A percentile compares a stretch with the other conserved stretches of the same genome.
These are phyloP conservation scores for Jacana jacana DNA, from an alignment of 2,113 vertebrate genomes.

Conservation along the genomic window DNA sequence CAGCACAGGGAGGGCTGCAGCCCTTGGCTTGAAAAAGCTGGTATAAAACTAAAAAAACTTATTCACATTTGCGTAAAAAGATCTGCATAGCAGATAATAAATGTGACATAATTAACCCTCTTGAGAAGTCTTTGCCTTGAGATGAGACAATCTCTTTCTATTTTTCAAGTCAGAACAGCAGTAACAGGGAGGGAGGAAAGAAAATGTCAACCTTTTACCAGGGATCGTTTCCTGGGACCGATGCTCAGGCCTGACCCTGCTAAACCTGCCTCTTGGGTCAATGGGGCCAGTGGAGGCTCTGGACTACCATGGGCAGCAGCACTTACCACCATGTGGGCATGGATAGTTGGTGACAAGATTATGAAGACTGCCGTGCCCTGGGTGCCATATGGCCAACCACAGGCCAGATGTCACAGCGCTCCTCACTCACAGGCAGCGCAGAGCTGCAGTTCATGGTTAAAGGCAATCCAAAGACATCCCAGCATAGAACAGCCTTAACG, in stretches of 20 bases:
- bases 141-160: constrained; percentile 2
- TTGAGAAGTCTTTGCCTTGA: constrained; percentile 27
- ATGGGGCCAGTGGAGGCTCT: fast-evolving
- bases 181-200: background rate
- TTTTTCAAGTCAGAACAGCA: constrained; percentile 23
- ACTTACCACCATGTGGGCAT: background rate
- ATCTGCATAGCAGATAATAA: constrained; percentile 5
- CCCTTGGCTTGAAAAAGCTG: background rate
- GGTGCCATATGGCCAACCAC: fast-evolving
- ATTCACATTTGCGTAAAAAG: background rate
- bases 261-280: background rate
- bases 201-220: background rate
- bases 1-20: background rate
- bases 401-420: background rate
- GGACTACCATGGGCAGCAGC: fast-evolving
- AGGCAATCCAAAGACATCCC: background rate
- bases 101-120: constrained; percentile 33
- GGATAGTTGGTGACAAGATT: background rate
- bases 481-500: background rate
- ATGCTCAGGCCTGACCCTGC: background rate
- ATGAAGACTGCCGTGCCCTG: background rate
- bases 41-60: background rate
- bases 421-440: background rate
- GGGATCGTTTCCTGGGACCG: background rate
- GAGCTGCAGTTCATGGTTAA: background rate